phyloP scores from a whole-genome alignment of 2,113 vertebrate genomes.

The Toxostoma redivivum region DNA sequence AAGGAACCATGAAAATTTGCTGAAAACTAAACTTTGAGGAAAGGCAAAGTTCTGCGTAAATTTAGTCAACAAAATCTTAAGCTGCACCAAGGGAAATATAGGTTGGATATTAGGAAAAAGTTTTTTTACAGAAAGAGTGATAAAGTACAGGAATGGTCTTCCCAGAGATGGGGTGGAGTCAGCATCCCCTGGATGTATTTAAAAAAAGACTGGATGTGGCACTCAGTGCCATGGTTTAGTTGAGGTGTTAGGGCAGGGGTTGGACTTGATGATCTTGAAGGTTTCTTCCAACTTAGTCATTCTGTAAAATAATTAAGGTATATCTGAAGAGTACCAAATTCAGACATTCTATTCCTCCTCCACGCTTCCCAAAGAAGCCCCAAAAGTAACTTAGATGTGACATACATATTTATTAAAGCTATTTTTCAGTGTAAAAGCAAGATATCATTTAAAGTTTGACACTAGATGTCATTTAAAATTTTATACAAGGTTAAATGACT shows the following conservation, averaged over 20 bases:
- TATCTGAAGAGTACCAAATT: neutral
- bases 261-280: neutral
- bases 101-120: neutral
- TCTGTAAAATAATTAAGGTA: neutral
- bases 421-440: neutral
- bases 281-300: neutral
- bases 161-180: neutral
- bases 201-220: neutral
- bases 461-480: neutral
- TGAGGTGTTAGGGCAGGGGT: neutral
- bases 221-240: neutral
- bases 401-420: neutral
- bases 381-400: neutral
- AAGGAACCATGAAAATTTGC: neutral
- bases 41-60: neutral
- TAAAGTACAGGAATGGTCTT: neutral
- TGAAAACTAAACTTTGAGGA: neutral
- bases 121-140: neutral
- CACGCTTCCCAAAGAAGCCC: neutral
- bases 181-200: neutral
- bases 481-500: neutral
- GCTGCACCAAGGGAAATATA: neutral
- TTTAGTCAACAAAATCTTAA: neutral
- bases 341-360: neutral
- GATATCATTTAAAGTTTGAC: neutral